Evolutionary conservation across 2,797 vertebrate genomes (phyloP), one percentile per base, ranked within the genome.

Genomic region (Phalloptychus januarius): DNA sequence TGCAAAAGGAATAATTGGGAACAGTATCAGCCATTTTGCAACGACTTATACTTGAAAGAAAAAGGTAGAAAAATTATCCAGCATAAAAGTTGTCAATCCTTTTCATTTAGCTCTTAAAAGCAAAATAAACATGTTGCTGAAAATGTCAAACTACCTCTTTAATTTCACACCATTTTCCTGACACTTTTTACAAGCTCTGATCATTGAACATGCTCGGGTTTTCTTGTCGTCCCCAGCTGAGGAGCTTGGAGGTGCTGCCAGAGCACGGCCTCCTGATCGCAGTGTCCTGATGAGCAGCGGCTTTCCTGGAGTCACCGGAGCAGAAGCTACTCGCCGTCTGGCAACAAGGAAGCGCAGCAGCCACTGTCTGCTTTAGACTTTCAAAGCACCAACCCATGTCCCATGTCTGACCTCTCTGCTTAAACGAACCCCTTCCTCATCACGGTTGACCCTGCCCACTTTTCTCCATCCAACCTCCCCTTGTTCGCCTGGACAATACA

Each of bases 211-310:
- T 6, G 7, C 33, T 77, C 16, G 36, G 25, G 28, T 18, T 72
- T 72, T 75, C 13, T 52, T n/a, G 65, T 18, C 58, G 1, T 18
- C 46, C 10, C 70, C 93, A 99, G 97, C 93, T 95, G 93, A 97
- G 95, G 88, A 92, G 86, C 71, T 94, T 93, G 83, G 95, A 95
- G 75, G 91, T 85, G 75, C 81, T 93, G 73, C 90, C 93, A 84
- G 90, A 88, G 15, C 85, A 83, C 77, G 10, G 83, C 86, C 88
- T 93, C 58, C 91, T 94, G 7, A 94, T 94, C 36, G 79, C 90
- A 33, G 82, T 93, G 44, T 91, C 90, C 73, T 97, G 95, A 97
- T 84, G 85, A 72, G 85, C 77, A 54, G 79, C 75, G 15, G 71
- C 2, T 83, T 81, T 72, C 79, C 90, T 20, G 88, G 89, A 73